A percentile compares a stretch with the other conserved stretches of the same genome.
Conservation (phyloP, 2,888 invertebrate species). For the Aethes cnicana region DNA sequence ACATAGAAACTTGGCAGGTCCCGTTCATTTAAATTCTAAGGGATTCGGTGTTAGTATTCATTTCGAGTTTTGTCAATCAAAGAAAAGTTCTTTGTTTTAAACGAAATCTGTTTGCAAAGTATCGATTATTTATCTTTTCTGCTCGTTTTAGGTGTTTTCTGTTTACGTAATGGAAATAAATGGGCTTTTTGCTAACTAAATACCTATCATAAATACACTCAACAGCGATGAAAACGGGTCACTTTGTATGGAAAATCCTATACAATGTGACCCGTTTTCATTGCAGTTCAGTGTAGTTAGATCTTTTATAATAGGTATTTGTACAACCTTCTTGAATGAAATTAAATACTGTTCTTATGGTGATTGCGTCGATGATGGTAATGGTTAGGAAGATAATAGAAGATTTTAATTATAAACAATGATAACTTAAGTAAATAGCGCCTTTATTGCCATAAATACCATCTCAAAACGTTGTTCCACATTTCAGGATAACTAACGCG, state of each 20-base stretch:
- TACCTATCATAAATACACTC: too few relatives aligned
- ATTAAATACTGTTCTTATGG: too few relatives aligned
- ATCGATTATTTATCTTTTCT: conserved; percentile 46
- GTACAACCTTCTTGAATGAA: too few relatives aligned
- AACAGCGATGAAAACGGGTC: too few relatives aligned
- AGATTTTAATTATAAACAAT: not conserved
- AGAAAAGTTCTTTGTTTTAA: conserved; percentile 61
- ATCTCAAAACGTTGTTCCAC: not conserved
- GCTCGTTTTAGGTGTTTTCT: conserved; percentile 19
- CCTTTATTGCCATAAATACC: conserved; percentile 38
- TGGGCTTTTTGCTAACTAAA: too few relatives aligned
- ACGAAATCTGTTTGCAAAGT: conserved; percentile 44
- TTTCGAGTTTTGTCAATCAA: conserved; percentile 72
- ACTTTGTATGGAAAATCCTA: too few relatives aligned
- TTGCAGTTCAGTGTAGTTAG: too few relatives aligned
- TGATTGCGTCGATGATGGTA: too few relatives aligned
- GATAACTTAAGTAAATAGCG: conserved; percentile 38
- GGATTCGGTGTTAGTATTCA: conserved; percentile 72
- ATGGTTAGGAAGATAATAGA: not conserved
- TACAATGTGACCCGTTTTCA: too few relatives aligned
- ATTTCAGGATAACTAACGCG: too few relatives aligned
- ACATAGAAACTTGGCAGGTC: conserved; percentile 64
- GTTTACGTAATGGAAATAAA: conserved; percentile 5
- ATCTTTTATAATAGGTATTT: too few relatives aligned
- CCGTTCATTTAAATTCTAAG: conserved; percentile 77